A percentile compares a stretch with the other conserved stretches of the same genome.
phyloP scores from a whole-genome alignment of 1,140 invertebrate genomes.

The Drosophila athabasca region DNA sequence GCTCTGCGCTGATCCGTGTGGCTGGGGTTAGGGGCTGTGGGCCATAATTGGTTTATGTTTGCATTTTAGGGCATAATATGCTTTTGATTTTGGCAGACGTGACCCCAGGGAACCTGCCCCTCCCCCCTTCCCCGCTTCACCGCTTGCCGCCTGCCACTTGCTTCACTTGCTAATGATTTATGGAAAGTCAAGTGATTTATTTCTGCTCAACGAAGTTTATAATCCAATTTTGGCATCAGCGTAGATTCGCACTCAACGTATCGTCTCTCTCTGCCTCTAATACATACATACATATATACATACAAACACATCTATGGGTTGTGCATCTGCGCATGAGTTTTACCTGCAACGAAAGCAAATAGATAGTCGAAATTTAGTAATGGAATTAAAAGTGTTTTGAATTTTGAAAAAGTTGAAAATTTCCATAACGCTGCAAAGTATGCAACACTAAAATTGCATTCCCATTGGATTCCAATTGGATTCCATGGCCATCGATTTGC shows the following conservation, averaged over 20 bases:
- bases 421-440: neutral
- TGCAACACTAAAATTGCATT: constrained; percentile 23
- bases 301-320: neutral
- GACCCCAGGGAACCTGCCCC: constrained; percentile 41
- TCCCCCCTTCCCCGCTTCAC: neutral
- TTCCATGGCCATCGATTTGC: constrained; percentile 43
- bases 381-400: constrained; percentile 6
- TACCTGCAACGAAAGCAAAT: constrained; percentile 55
- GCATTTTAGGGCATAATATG: constrained; percentile 66
- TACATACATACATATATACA: neutral
- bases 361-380: constrained; percentile 30
- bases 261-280: neutral
- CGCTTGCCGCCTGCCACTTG: neutral
- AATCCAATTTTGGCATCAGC: constrained; percentile 49
- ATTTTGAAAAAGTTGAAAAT: constrained; percentile 11
- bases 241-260: neutral
- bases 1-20: constrained; percentile 2
- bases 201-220: constrained; percentile 65
- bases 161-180: constrained; percentile 55
- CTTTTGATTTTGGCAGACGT: constrained; percentile 67
- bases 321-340: constrained; percentile 2
- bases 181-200: constrained; percentile 69
- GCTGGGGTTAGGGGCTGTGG: neutral
- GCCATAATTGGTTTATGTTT: constrained; percentile 67
- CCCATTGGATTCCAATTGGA: constrained; percentile 28